These are phyloP conservation scores for Laspeyria flexula DNA, from an alignment of 2,888 invertebrate genomes.

Conservation along the genomic window DNA sequence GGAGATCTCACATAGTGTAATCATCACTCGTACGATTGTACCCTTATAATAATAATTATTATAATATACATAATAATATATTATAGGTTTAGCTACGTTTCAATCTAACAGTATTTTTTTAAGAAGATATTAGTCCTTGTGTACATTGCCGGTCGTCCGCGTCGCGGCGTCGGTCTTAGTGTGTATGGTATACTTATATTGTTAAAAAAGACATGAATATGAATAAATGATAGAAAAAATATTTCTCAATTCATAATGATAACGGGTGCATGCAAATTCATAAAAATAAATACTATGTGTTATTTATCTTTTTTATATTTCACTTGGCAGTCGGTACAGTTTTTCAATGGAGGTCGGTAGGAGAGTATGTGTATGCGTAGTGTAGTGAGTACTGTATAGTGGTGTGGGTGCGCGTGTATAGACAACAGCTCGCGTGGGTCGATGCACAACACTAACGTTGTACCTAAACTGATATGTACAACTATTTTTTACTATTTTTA, in stretches of 20 bases:
- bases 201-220: conserved; percentile 84
- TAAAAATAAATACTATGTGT: conserved; percentile 81
- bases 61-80: conserved; percentile 81
- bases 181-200: conserved; percentile 82
- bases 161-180: conserved; percentile 76
- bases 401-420: conserved; percentile 44
- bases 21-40: conserved; percentile 83
- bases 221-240: conserved; percentile 80
- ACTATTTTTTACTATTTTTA: conserved; percentile 86
- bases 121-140: conserved; percentile 86
- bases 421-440: conserved; percentile 53
- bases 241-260: conserved; percentile 83
- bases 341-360: conserved; percentile 74
- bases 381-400: no score
- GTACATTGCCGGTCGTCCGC: conserved; percentile 79
- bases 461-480: conserved; percentile 77
- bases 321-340: conserved; percentile 79
- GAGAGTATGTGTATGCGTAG: conserved; percentile 13
- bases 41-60: conserved; percentile 74
- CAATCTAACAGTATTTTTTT: conserved; percentile 87
- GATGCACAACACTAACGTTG: conserved; percentile 77
- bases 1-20: conserved; percentile 85
- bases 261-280: conserved; percentile 85
- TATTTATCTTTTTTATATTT: conserved; percentile 86
- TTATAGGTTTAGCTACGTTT: conserved; percentile 84